phyloP scores from a whole-genome alignment of 2,797 vertebrate species.

The Urocyon cinereoargenteus region DNA sequence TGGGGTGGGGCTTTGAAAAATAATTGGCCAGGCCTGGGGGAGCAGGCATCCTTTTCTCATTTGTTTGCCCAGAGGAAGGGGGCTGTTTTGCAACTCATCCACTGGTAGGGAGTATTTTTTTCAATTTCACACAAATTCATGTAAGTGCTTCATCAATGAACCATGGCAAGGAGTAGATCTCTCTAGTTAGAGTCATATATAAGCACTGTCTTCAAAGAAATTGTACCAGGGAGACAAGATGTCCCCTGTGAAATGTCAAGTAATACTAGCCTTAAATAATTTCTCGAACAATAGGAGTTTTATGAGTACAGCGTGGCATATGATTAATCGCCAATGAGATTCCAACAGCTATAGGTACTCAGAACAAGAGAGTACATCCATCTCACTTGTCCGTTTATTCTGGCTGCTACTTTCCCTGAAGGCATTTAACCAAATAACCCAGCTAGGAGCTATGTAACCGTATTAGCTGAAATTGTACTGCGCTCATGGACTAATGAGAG shows the following conservation, averaged over 20 bases:
- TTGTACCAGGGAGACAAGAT: slow-evolving; percentile 1
- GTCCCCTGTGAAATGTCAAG: slow-evolving; percentile 22
- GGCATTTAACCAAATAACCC: slow-evolving; percentile 74
- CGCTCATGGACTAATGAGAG: slow-evolving; percentile 49
- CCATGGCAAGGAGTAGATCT: neutral
- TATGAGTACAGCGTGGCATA: neutral
- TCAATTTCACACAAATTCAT: neutral
- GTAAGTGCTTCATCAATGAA: neutral
- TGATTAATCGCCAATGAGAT: neutral
- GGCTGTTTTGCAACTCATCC: slow-evolving; percentile 6
- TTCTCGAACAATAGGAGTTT: neutral
- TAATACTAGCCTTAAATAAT: slow-evolving; percentile 21
- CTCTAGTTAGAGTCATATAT: neutral
- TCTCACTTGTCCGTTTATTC: slow-evolving; percentile 44
- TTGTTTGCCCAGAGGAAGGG: neutral
- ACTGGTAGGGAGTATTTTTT: neutral
- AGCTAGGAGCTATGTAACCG: slow-evolving; percentile 68
- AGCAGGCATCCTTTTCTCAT: neutral
- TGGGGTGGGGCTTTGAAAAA: neutral
- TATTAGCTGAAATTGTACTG: slow-evolving; percentile 64
- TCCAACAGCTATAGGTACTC: neutral
- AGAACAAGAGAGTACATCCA: slow-evolving; percentile 44
- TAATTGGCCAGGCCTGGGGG: neutral
- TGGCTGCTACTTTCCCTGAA: slow-evolving; percentile 66
- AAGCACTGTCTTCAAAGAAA: neutral